Evolutionary conservation across 2,797 vertebrate genomes (phyloP).

Genomic region (Macropus fuliginosus): DNA sequence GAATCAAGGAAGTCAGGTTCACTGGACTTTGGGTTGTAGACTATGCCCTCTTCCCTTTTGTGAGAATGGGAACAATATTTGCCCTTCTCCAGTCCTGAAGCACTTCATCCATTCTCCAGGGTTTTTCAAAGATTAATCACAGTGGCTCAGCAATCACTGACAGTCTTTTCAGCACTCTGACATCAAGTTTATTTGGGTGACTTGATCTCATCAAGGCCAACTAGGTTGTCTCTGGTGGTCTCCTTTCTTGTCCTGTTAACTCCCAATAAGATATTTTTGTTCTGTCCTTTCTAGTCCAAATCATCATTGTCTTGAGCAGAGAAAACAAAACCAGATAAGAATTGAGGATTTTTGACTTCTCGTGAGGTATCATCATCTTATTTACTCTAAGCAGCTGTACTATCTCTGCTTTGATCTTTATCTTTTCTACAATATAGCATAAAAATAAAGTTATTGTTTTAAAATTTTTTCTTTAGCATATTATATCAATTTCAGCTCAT

Average conservation of each 20-base stretch:
- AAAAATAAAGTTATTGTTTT: not conserved
- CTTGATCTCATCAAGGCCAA: not conserved
- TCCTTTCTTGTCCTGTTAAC: not conserved
- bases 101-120: not conserved
- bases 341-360: not conserved
- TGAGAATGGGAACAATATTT: not conserved
- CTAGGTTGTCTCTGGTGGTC: not conserved
- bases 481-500: not conserved
- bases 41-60: not conserved
- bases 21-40: not conserved
- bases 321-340: not conserved
- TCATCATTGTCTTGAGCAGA: not conserved
- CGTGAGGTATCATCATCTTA: not conserved
- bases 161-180: not conserved
- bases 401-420: not conserved
- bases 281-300: not conserved
- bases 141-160: not conserved
- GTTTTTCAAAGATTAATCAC: not conserved
- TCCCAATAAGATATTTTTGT: not conserved
- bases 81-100: not conserved
- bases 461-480: not conserved
- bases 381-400: not conserved
- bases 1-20: not conserved
- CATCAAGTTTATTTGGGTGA: not conserved
- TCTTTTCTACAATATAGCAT: not conserved